Percentiles rank a stretch among this genome's conserved stretches.
Conservation (phyloP, 2,113 vertebrate genomes). For the Dasyornis broadbenti region DNA sequence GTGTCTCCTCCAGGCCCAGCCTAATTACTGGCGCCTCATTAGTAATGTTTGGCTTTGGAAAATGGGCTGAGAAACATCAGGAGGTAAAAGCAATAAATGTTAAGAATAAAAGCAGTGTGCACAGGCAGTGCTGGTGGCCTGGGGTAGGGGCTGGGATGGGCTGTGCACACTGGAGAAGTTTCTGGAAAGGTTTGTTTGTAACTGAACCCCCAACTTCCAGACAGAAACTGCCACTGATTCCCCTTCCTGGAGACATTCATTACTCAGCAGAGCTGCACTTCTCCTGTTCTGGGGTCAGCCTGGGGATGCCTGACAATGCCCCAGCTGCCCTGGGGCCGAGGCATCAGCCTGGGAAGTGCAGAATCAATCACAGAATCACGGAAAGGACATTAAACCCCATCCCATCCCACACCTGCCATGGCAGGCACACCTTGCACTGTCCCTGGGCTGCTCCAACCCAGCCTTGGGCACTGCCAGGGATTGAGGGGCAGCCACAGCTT, state of each 20-base stretch:
- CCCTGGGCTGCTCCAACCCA: neutral
- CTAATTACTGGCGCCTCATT: neutral
- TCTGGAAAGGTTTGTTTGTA: neutral
- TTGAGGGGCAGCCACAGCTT: neutral
- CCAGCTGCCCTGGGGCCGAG: neutral
- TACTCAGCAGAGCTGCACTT: neutral
- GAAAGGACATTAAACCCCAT: neutral
- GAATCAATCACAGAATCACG: neutral
- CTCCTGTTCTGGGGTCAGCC: neutral
- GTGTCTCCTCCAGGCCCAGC: neutral
- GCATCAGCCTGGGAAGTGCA: neutral
- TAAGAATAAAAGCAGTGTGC: neutral
- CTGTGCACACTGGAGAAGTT: neutral
- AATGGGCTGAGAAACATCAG: neutral
- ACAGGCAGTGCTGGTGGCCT: neutral
- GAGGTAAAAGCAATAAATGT: neutral
- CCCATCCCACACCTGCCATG: neutral
- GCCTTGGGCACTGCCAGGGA: neutral
- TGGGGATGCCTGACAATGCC: accelerated
- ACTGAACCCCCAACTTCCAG: neutral
- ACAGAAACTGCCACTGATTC: neutral
- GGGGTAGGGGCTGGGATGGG: accelerated
- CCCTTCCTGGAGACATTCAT: neutral
- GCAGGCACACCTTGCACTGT: neutral
- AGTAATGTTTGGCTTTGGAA: neutral